These are phyloP conservation scores for Albula goreensis DNA, from an alignment of 2,113 vertebrate genomes.

Conservation along the genomic window DNA sequence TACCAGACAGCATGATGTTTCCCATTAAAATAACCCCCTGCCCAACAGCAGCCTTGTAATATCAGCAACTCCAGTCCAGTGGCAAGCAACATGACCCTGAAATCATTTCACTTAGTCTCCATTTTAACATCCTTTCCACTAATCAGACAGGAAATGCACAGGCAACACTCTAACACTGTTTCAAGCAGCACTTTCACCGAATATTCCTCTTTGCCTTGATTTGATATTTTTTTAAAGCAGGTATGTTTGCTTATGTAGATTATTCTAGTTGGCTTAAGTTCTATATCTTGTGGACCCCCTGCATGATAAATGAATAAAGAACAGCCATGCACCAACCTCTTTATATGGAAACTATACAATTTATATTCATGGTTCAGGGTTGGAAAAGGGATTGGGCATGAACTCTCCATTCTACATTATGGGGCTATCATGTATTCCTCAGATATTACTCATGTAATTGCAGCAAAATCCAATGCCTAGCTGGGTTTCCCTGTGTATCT, in stretches of 20 bases:
- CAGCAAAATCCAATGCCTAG: background rate
- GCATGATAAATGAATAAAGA: background rate
- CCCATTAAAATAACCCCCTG: background rate
- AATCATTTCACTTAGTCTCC: background rate
- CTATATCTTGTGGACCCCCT: background rate
- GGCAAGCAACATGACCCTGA: background rate
- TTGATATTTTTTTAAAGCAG: background rate
- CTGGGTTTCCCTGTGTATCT: background rate
- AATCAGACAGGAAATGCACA: background rate
- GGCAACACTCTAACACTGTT: background rate
- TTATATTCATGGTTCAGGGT: background rate
- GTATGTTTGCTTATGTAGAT: background rate
- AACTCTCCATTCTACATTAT: background rate
- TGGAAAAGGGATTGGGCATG: background rate
- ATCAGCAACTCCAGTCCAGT: background rate
- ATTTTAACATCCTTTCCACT: background rate
- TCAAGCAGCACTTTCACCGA: background rate
- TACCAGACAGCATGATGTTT: background rate
- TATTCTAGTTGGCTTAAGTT: background rate
- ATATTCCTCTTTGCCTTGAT: background rate
- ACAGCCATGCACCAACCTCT: background rate
- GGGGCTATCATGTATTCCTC: background rate
- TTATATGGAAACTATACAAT: background rate
- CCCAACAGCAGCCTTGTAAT: background rate
- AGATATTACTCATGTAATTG: conserved; percentile 4